Conservation (phyloP, 2,797 vertebrate species). For the Valencia hispanica region DNA sequence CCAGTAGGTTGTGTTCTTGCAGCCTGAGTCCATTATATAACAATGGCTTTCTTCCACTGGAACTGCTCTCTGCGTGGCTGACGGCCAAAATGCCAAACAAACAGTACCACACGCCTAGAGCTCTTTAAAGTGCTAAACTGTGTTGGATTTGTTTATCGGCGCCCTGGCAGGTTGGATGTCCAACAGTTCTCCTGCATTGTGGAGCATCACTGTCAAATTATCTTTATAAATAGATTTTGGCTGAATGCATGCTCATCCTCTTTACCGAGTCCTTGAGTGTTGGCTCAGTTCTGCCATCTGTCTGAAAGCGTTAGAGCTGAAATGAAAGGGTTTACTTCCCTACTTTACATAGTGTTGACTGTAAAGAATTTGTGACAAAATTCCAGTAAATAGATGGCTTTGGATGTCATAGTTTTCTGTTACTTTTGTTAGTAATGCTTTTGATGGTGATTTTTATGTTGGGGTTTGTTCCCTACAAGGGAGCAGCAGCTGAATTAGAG, state of each 20-base stretch:
- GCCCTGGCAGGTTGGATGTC: conserved; percentile 56
- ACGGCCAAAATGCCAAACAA: conserved; percentile 28
- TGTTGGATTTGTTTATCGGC: conserved; percentile 61
- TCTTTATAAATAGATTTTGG: conserved; percentile 74
- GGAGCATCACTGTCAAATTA: conserved; percentile 68
- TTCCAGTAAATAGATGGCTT: conserved; percentile 1
- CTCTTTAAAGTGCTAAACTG: conserved; percentile 47
- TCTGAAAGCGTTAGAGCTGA: conserved; percentile 49
- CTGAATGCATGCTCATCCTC: conserved; percentile 50
- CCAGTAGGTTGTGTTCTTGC: conserved; percentile 2
- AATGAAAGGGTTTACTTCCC: conserved; percentile 16
- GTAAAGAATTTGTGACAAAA: conserved; percentile 2
- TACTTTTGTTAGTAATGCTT: not conserved
- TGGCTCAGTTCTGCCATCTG: conserved; percentile 67
- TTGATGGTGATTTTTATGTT: not conserved
- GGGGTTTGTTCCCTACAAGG: not conserved
- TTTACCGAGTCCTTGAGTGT: conserved; percentile 54
- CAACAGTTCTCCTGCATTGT: conserved; percentile 52
- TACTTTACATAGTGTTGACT: conserved; percentile 17
- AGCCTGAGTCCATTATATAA: conserved; percentile 32
- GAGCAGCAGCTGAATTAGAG: not conserved
- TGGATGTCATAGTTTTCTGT: too few relatives aligned
- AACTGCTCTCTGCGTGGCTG: conserved; percentile 20
- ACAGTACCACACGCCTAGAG: conserved; percentile 34
- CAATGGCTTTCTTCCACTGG: conserved; percentile 22